phyloP scores from a whole-genome alignment of 2,797 vertebrate species.

The Poecile montanus region DNA sequence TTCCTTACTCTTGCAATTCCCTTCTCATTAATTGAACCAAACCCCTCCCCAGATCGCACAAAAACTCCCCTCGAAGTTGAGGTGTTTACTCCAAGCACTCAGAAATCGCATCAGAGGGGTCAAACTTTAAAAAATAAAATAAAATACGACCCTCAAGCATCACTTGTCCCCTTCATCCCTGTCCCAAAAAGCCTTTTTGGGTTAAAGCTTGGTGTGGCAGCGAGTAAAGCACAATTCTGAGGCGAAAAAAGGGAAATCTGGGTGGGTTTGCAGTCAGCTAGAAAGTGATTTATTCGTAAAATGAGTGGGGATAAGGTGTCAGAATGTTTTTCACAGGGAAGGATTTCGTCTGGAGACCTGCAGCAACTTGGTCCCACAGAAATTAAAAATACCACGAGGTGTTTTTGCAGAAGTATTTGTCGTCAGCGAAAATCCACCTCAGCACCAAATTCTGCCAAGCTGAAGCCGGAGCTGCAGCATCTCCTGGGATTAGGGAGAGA shows the following conservation, averaged over 20 bases:
- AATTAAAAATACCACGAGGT: fast-evolving
- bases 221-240: background rate
- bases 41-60: fast-evolving
- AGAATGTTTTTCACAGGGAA: background rate
- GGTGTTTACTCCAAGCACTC: background rate
- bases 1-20: background rate
- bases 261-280: background rate
- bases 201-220: background rate
- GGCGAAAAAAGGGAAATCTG: background rate
- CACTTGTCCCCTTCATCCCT: fast-evolving
- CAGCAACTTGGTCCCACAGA: fast-evolving
- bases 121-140: background rate
- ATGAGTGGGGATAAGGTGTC: fast-evolving
- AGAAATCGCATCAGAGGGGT: background rate
- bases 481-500: fast-evolving
- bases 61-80: fast-evolving
- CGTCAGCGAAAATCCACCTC: background rate
- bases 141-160: background rate
- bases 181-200: fast-evolving
- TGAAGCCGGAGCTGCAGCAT: background rate
- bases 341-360: background rate
- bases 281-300: background rate
- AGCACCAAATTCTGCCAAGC: background rate
- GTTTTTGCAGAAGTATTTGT: background rate
- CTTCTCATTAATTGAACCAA: background rate